These are phyloP conservation scores for Sylvia atricapilla DNA, from an alignment of 2,113 vertebrate genomes.

Conservation along the genomic window DNA sequence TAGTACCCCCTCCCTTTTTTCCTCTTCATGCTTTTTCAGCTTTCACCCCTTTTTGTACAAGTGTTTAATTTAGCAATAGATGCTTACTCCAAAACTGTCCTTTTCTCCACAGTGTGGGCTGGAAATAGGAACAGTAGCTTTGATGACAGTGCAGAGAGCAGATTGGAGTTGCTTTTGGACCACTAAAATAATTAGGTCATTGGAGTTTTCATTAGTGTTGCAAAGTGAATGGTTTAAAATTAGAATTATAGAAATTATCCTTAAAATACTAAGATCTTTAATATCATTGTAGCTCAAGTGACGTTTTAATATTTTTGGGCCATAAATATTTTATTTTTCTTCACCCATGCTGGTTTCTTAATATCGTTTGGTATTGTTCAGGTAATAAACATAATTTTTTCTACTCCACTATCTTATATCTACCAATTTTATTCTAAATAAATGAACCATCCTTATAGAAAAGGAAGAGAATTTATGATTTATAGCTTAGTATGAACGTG, in stretches of 20 bases:
- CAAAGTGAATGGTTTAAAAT: background rate
- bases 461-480: background rate
- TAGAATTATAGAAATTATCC: background rate
- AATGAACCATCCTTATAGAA: background rate
- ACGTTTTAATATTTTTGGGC: background rate
- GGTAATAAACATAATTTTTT: background rate
- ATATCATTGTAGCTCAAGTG: background rate
- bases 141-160: background rate
- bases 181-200: background rate
- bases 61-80: background rate
- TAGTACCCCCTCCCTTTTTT: background rate
- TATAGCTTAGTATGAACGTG: background rate
- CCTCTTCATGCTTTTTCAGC: background rate
- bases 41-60: background rate
- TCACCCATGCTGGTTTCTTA: background rate
- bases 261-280: background rate
- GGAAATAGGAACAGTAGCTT: background rate
- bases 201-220: background rate
- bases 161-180: background rate
- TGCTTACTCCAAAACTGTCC: background rate
- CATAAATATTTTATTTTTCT: background rate
- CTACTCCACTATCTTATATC: background rate
- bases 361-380: background rate
- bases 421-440: background rate
- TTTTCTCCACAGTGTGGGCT: rapidly evolving